Evolutionary conservation across 2,888 invertebrate species (phyloP).

Genomic region (Plagiodera versicolora): DNA sequence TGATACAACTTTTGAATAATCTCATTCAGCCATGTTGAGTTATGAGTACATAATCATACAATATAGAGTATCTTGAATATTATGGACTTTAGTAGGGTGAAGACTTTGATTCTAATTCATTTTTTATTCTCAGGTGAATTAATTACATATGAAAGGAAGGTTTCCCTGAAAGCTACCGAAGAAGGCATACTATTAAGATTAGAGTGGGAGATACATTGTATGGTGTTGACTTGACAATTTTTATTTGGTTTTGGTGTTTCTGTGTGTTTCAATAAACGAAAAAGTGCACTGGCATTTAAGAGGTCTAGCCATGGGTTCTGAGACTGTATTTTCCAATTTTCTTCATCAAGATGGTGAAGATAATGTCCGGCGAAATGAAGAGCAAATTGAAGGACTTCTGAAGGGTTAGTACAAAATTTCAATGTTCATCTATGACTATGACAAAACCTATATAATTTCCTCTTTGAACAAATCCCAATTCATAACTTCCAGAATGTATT

Average conservation of each 20-base stretch:
- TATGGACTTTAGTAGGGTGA: no score
- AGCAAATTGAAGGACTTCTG: conserved; percentile 44
- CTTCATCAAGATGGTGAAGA: conserved; percentile 14
- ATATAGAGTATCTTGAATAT: no score
- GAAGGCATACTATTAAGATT: not conserved
- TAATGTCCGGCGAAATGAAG: conserved; percentile 19
- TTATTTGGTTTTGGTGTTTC: conserved; percentile 8
- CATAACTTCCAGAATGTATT: no score
- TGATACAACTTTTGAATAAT: no score
- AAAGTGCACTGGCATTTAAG: conserved; percentile 15
- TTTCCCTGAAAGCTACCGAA: not conserved
- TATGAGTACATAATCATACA: no score
- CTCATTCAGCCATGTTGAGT: no score
- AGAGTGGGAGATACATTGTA: conserved; percentile 6
- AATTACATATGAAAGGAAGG: not conserved
- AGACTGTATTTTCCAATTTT: conserved; percentile 23
- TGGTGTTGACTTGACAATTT: conserved; percentile 6
- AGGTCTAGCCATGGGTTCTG: conserved; percentile 24
- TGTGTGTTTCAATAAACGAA: conserved; percentile 2
- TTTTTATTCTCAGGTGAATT: conserved; percentile 5
- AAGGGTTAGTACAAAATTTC: conserved; percentile 39
- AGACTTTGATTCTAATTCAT: not conserved
- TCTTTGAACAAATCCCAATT: no score
- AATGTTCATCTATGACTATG: no score
- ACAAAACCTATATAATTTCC: no score